These are phyloP conservation scores for Anseranas semipalmata DNA, from an alignment of 2,113 vertebrate genomes.

Conservation along the genomic window DNA sequence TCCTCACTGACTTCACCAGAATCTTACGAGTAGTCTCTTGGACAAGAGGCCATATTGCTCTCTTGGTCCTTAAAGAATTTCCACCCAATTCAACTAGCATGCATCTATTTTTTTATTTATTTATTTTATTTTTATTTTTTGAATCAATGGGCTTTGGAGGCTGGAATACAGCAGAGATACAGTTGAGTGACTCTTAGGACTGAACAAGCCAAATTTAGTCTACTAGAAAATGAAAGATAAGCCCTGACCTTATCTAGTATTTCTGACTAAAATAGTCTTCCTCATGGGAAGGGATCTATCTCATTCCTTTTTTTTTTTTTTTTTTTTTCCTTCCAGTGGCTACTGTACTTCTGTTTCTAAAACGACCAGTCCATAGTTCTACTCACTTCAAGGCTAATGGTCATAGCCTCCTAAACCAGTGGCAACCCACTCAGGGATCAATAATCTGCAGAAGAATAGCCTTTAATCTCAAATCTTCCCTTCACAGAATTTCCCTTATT, in stretches of 20 bases:
- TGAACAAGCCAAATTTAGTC: neutral
- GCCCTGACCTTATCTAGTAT: neutral
- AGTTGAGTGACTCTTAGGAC: neutral
- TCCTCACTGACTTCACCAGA: neutral
- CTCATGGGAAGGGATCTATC: neutral
- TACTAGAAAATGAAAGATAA: neutral
- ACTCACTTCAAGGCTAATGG: neutral
- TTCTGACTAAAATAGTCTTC: neutral
- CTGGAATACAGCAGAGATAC: neutral
- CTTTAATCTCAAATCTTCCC: neutral
- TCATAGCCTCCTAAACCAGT: neutral
- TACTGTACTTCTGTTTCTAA: neutral
- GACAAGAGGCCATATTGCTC: neutral
- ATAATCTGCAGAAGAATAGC: neutral
- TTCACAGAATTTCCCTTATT: neutral
- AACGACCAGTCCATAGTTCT: neutral
- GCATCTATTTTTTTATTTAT: too few relatives aligned
- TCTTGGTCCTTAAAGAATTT: neutral
- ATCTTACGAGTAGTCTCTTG: neutral
- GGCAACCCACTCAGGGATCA: neutral
- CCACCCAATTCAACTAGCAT: neutral
- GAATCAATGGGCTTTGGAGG: neutral
- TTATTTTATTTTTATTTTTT: too few relatives aligned
- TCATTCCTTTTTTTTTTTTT: neutral
- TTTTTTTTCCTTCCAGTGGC: neutral